These are phyloP conservation scores for Amblyopsis rosae DNA, from an alignment of 2,113 vertebrate species.

Conservation along the genomic window DNA sequence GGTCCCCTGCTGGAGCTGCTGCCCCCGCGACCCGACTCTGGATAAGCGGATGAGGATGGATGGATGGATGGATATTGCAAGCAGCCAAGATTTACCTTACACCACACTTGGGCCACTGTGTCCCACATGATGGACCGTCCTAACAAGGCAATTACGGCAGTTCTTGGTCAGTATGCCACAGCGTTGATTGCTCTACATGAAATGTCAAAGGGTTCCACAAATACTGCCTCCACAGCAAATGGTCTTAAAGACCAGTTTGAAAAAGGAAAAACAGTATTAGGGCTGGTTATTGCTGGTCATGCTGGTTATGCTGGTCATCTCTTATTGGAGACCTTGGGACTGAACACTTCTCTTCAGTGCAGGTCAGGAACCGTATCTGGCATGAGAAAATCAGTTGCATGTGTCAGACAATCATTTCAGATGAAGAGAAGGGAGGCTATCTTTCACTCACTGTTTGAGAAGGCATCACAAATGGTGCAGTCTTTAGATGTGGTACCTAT, in stretches of 20 bases:
- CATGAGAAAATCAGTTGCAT: slow-evolving; percentile 8
- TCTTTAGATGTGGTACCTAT: slow-evolving; percentile 4
- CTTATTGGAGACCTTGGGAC: slow-evolving; percentile 16
- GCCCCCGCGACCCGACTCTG: too few species aligned
- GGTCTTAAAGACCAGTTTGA: slow-evolving; percentile 22
- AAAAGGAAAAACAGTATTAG: slow-evolving; percentile 14
- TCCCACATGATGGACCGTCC: neutral
- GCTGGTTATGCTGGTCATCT: too few species aligned
- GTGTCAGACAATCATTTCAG: slow-evolving; percentile 11
- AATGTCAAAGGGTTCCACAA: slow-evolving; percentile 17
- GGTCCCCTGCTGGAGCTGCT: too few species aligned
- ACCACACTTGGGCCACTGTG: neutral
- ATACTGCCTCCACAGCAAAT: slow-evolving; percentile 16
- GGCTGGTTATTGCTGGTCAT: slow-evolving; percentile 11
- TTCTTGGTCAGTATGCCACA: slow-evolving; percentile 8
- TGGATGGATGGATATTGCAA: neutral
- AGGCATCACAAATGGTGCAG: slow-evolving; percentile 7
- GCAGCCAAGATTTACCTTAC: neutral
- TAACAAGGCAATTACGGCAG: neutral
- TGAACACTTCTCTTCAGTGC: slow-evolving; percentile 26
- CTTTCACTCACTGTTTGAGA: slow-evolving; percentile 9
- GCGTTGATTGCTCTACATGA: slow-evolving; percentile 12
- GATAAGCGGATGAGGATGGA: too few species aligned
- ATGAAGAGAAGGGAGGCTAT: neutral
- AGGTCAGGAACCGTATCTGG: slow-evolving; percentile 3